A percentile compares a stretch with the other conserved stretches of the same genome.
These are phyloP conservation scores for Drosophila cardini DNA, from an alignment of 1,140 invertebrate genomes.

Conservation along the genomic window DNA sequence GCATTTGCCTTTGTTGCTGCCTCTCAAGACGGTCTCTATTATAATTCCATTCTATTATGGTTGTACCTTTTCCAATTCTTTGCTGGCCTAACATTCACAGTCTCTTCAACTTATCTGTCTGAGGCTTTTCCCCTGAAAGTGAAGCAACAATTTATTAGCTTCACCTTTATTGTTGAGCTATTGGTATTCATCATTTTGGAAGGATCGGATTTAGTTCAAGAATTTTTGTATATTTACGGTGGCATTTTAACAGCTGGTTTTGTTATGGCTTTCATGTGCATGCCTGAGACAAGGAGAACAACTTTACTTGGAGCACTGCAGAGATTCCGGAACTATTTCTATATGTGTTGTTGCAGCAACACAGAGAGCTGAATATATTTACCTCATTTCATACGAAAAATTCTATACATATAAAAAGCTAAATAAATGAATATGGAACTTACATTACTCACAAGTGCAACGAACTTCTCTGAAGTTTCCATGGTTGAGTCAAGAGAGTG, in stretches of 20 bases:
- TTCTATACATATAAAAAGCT: no score
- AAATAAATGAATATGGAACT: no score
- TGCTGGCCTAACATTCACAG: constrained; percentile 44
- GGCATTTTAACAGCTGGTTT: not conserved
- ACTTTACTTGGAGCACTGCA: constrained; percentile 22
- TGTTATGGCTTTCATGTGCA: not conserved
- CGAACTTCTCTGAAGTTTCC: no score
- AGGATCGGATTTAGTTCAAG: not conserved
- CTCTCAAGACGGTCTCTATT: not conserved
- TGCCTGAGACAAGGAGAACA: constrained; percentile 31
- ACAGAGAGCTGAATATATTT: not conserved
- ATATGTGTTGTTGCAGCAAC: not conserved
- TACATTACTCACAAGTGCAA: no score
- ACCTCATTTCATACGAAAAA: not conserved
- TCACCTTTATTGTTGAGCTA: constrained; percentile 57
- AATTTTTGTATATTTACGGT: constrained; percentile 51
- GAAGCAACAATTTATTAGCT: constrained; percentile 57
- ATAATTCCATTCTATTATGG: not conserved
- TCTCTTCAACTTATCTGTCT: constrained; percentile 54
- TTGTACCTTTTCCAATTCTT: constrained; percentile 49
- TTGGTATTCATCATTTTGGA: constrained; percentile 54
- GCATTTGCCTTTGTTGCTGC: constrained; percentile 34
- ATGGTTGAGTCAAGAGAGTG: no score
- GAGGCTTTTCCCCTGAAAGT: constrained; percentile 60
- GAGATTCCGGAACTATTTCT: not conserved